Base-by-base conservation (phyloP, 2,113 vertebrate genomes). In the Cyprinodon variegatus region DNA sequence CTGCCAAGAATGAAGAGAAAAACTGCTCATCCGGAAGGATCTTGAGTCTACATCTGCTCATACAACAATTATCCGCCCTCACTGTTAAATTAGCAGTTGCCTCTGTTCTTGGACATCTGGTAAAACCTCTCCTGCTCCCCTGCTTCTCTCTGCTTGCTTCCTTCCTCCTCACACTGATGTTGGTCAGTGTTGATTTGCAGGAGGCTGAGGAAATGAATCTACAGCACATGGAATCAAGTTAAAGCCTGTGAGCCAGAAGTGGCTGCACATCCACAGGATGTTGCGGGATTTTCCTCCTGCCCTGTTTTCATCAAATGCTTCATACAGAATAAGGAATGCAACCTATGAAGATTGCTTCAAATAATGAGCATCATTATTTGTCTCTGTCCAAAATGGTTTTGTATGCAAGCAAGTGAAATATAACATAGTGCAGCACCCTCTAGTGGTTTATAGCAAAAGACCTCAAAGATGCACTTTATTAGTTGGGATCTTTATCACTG, bases 81-180 rank as follows among this genome's bases (percentile, higher is more conserved):
- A 20, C 36, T 40, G 45, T 12, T 14, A 40, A 69, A 72, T 39
- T 38, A 36, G 1, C 65, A 15, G 38, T 15, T 1, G 2, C n/a
- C 62, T 71, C 60, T 38, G 11, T 39, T n/a, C 48, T 60, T 14
- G 0, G 62, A 46, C 29, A 70, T 79, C 70, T 50, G 57, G 60
- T 13, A 11, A 53, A 5, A 60, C 57, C 2, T 11, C 37, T n/a
- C 10, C 48, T 15, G 14, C 50, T 9, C 50, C 13, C 50, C 50
- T 6, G 15, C 50, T n/a, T 57, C 50, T 7, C 50, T n/a, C 50
- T 29, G 29, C 50, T 2, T n/a, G 50, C 50, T 17, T 61, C 17
- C 29, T 22, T 45, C 37, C 13, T 3, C 59, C 38, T 40, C 7
- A 10, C 45, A 36, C 64, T 15, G 29, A 15, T 76, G 50, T 60